Percentiles rank a stretch among this genome's conserved stretches.
These are phyloP conservation scores for Miichthys miiuy DNA, from an alignment of 2,797 vertebrate genomes.

Conservation along the genomic window DNA sequence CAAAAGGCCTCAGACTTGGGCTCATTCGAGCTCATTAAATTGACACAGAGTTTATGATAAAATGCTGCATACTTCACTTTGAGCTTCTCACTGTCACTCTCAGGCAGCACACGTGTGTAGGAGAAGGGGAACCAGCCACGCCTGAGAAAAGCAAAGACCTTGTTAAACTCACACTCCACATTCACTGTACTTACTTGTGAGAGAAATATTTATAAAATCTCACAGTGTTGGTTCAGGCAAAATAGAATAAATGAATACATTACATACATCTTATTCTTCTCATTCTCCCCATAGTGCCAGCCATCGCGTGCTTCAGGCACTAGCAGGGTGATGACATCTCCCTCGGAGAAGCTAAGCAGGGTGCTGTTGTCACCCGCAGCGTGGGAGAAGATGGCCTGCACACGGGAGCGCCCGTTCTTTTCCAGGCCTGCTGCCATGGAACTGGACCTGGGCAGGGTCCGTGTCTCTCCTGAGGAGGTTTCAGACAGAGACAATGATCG, in stretches of 20 bases:
- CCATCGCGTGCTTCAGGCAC: conserved; percentile 97
- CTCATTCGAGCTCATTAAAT: background rate
- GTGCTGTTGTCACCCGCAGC: conserved; percentile 96
- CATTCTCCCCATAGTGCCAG: conserved; percentile 99
- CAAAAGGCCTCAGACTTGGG: conserved; percentile 37
- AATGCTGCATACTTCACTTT: conserved; percentile 89
- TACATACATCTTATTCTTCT: conserved; percentile 97
- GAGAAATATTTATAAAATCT: conserved; percentile 1
- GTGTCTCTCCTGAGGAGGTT: conserved; percentile 90
- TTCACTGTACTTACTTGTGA: background rate
- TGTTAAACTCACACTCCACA: background rate
- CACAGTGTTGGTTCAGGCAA: conserved; percentile 5
- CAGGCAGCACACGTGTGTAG: conserved; percentile 95
- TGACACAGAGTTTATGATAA: background rate
- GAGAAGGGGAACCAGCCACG: conserved; percentile 99
- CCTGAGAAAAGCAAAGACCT: conserved; percentile 79
- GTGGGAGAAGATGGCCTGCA: conserved; percentile 98
- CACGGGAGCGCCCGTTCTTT: conserved; percentile 93
- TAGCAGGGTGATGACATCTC: conserved; percentile 96
- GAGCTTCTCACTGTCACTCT: conserved; percentile 88
- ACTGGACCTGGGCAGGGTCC: conserved; percentile 96
- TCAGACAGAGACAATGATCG: background rate
- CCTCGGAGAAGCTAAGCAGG: conserved; percentile 97
- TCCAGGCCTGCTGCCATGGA: conserved; percentile 98
- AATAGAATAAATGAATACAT: conserved; percentile 1